Base-by-base conservation (phyloP, 2,888 invertebrate genomes). In the Sarcophaga rosellei region DNA sequence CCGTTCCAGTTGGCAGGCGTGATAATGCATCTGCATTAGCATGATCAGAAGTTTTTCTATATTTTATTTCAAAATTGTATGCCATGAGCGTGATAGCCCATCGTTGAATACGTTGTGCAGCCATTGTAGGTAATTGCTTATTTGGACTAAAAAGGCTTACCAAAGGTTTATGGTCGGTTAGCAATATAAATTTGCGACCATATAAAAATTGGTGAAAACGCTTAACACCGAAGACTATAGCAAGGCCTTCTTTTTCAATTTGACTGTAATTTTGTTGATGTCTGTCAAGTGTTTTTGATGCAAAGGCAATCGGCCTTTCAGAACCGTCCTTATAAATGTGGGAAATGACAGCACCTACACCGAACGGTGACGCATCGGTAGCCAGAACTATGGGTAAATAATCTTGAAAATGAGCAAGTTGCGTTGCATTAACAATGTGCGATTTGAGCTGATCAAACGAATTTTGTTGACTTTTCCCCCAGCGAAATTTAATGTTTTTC, bases 231-330 rank as follows among this genome's bases (percentile, higher is more conserved):
- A 72, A 80, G 76, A 15, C 63, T 23, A 45, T 76, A 91, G 79
- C 47, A 89, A 79, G 85, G 92, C 92, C 65, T 92, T 53, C 75
- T 70, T 59, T 17, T 63, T 75, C 70, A n/a, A n/a, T n/a, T n/a
- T n/a, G n/a, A n/a, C n/a, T 75, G 76, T 25, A 25, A 25, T 25
- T 25, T 25, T 25, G 23, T 25, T 25, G 23, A 25, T 25, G 23
- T 25, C 23, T 25, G 23, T 25, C 23, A 25, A 25, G 23, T 25
- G 23, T 25, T 25, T 25, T 25, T 25, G 23, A 25, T 25, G 23
- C 23, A 23, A 23, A 3, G 35, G 79, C 79, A 17, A 87, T 79
- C 15, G 87, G 76, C 17, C 82, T 77, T 63, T 87, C 84, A 6
- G 70, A 21, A 11, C 82, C 82, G 44, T 86, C 76, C 8, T 70